A percentile compares a stretch with the other conserved stretches of the same genome.
These are phyloP conservation scores for Lycocorax pyrrhopterus DNA, from an alignment of 2,113 vertebrate species.

Conservation along the genomic window DNA sequence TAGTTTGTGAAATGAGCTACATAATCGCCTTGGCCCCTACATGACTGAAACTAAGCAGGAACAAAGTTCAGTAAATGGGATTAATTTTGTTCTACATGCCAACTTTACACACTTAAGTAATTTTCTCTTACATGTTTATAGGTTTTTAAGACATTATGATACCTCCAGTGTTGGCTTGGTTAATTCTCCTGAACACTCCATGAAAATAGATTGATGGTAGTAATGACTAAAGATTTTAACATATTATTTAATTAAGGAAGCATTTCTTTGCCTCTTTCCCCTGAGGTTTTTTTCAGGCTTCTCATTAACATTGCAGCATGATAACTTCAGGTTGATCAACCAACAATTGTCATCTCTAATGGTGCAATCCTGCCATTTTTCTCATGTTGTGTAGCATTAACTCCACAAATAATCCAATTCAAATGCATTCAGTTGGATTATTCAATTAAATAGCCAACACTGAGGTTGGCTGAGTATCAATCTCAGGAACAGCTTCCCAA, in stretches of 20 bases:
- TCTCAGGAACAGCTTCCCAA: slow-evolving; percentile 6
- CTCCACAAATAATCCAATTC: slow-evolving; percentile 17
- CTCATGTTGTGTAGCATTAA: slow-evolving; percentile 3
- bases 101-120: background rate
- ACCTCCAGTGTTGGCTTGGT: background rate
- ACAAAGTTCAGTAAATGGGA: background rate
- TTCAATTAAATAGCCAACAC: slow-evolving; percentile 32
- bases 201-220: background rate
- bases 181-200: background rate
- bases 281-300: background rate
- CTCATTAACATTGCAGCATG: background rate
- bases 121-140: background rate
- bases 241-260: slow-evolving; percentile 16
- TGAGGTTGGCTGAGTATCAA: background rate
- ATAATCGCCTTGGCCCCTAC: background rate
- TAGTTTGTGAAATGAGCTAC: background rate
- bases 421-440: background rate
- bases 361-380: slow-evolving; percentile 13
- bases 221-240: background rate
- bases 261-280: background rate
- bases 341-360: slow-evolving; percentile 5
- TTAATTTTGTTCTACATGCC: background rate
- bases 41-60: background rate
- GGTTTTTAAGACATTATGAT: background rate
- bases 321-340: slow-evolving; percentile 22